Evolutionary conservation across 2,797 vertebrate genomes (phyloP).

Genomic region (Varecia variegata): DNA sequence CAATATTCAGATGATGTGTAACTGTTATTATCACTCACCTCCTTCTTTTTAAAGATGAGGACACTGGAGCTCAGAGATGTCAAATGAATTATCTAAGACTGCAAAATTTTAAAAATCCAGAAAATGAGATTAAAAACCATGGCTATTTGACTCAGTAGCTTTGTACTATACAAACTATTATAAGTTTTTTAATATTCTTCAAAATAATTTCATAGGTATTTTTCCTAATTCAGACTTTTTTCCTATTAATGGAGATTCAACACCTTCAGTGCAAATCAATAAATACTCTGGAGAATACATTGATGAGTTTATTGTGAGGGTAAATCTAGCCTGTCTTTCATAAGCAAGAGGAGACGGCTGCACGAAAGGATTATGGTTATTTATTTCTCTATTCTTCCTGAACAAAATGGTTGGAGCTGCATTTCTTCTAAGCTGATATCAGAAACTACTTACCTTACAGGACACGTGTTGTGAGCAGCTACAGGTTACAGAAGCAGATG

Average conservation of each 20-base stretch:
- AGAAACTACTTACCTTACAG: slow-evolving; percentile 48
- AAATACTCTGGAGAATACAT: background rate
- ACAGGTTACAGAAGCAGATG: slow-evolving; percentile 59
- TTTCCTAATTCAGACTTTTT: background rate
- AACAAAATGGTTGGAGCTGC: background rate
- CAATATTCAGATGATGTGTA: background rate
- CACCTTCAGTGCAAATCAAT: background rate
- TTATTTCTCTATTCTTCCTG: background rate
- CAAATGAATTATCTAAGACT: background rate
- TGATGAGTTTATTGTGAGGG: background rate
- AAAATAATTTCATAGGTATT: background rate
- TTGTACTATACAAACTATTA: background rate
- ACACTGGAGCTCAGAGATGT: background rate
- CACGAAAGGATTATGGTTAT: background rate
- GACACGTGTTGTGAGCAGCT: background rate
- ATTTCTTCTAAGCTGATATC: slow-evolving; percentile 1
- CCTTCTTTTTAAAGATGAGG: background rate
- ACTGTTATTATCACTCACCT: background rate
- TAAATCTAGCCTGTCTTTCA: background rate
- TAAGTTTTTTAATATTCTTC: background rate
- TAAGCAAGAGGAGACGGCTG: background rate
- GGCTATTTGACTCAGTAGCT: background rate
- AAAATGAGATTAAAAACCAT: background rate
- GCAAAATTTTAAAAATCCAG: background rate
- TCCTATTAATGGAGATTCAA: background rate